phyloP scores from a whole-genome alignment of 2,888 invertebrate genomes.

The Eupithecia dodoneata region DNA sequence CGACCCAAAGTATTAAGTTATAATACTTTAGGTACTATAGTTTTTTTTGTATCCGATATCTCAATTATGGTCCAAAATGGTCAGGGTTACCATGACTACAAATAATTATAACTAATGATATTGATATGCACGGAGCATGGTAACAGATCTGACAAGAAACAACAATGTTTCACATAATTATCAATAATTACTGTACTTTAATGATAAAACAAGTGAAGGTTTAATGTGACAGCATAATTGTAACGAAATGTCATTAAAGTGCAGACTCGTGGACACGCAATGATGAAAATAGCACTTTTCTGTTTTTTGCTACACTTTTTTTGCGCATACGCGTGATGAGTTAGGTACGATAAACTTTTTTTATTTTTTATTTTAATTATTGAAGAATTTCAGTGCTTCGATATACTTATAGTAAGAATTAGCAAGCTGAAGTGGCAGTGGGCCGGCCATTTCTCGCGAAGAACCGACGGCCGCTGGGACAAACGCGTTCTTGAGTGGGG shows the following conservation, averaged over 20 bases:
- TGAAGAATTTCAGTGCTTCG: neutral
- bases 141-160: neutral
- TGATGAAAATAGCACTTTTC: conserved; percentile 2
- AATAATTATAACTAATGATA: neutral
- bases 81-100: too few relatives aligned
- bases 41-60: too few relatives aligned
- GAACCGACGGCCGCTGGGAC: too few relatives aligned
- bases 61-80: too few relatives aligned
- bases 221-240: conserved; percentile 65
- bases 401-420: too few relatives aligned
- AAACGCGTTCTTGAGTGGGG: too few relatives aligned
- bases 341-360: neutral
- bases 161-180: conserved; percentile 15
- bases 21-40: too few relatives aligned
- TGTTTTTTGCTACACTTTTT: neutral
- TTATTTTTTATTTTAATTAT: neutral
- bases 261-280: conserved; percentile 37
- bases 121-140: neutral
- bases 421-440: too few relatives aligned
- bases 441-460: too few relatives aligned
- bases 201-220: conserved; percentile 49
- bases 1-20: too few relatives aligned
- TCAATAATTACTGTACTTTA: conserved; percentile 26
- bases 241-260: conserved; percentile 54
- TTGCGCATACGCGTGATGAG: conserved; percentile 3